Conservation (phyloP, 2,888 invertebrate genomes). For the Ornithoptera alexandrae region DNA sequence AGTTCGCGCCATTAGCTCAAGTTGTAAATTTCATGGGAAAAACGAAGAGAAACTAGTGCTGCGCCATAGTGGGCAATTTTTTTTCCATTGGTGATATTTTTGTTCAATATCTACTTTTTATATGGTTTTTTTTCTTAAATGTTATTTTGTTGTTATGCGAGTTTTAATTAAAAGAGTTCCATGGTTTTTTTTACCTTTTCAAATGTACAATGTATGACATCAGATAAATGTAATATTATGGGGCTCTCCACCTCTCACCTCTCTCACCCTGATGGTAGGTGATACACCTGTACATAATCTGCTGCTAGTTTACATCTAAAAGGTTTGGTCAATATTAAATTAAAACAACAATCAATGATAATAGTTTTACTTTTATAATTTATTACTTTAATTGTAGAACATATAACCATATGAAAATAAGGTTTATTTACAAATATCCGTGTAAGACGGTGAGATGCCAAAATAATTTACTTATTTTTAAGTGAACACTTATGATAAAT, state of each 20-base stretch:
- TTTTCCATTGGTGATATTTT: conserved; percentile 40
- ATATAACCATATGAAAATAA: conserved; percentile 3
- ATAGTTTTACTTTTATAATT: neutral
- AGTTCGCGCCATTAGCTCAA: conserved; percentile 62
- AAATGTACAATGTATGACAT: neutral
- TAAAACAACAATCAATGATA: neutral
- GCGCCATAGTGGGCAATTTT: conserved; percentile 37
- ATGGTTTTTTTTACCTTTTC: conserved; percentile 8
- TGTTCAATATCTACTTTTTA: conserved; percentile 12
- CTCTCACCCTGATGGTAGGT: too few relatives aligned
- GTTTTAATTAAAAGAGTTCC: conserved; percentile 24
- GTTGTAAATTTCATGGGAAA: conserved; percentile 73
- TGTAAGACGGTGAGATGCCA: conserved; percentile 6
- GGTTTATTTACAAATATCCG: neutral
- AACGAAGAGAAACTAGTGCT: conserved; percentile 55
- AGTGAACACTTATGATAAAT: conserved; percentile 21
- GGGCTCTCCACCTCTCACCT: too few relatives aligned
- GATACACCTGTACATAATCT: too few relatives aligned
- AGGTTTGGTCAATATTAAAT: neutral
- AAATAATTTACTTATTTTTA: conserved; percentile 18
- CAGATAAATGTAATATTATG: neutral
- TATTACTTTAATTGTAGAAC: neutral
- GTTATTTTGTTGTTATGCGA: conserved; percentile 20
- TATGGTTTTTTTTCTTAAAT: conserved; percentile 31
- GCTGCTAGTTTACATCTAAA: too few relatives aligned